Evolutionary conservation across 2,797 vertebrate genomes (phyloP), one percentile per base, ranked within the genome.

Genomic region (Xiphophorus birchmanni): DNA sequence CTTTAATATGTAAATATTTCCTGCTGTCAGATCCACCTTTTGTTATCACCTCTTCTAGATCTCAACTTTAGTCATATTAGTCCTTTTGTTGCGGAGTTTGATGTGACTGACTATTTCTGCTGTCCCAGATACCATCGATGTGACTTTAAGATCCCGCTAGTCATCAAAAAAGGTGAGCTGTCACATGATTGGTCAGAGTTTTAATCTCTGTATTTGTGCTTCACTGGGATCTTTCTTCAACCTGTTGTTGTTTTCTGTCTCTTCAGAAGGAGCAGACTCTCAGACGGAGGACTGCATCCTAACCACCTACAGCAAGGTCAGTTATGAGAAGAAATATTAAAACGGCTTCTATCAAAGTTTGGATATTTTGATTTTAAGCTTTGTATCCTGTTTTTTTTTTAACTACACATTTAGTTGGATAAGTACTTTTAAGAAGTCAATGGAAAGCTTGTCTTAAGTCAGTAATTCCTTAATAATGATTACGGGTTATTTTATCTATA

Each of bases 141-240:
- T 95, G 98, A 99, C 94, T 99, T 99, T 95, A 99, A 97, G 95
- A 99, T 99, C 93, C 98, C 99, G 2, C 95, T 99, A 7, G 89
- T 97, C 80, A 96, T 98, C 88, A 99, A 99, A 92, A 96, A 96
- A 96, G 98, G 99, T 99, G 82, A 95, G 96, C 26, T n/a, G 44
- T 56, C 65, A 17, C 15, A 1, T 5, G 40, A 50, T 7, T 60
- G 9, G 65, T 45, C 17, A 23, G 54, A 18, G 42, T 13, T 29
- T 63, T 76, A 48, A 37, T 21, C 2, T 18, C 56, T 26, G 3
- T 40, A 6, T 3, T 42, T 29, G 80, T 12, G 73, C 35, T 50
- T 18, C 45, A 5, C 26, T 26, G 10, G 10, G 63, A 44, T 58
- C 23, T 81, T 13, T 56, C 26, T 44, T 15, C 58, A 29, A 60